Base-by-base conservation (phyloP, 2,888 invertebrate genomes). In the Halocaridina rubra region DNA sequence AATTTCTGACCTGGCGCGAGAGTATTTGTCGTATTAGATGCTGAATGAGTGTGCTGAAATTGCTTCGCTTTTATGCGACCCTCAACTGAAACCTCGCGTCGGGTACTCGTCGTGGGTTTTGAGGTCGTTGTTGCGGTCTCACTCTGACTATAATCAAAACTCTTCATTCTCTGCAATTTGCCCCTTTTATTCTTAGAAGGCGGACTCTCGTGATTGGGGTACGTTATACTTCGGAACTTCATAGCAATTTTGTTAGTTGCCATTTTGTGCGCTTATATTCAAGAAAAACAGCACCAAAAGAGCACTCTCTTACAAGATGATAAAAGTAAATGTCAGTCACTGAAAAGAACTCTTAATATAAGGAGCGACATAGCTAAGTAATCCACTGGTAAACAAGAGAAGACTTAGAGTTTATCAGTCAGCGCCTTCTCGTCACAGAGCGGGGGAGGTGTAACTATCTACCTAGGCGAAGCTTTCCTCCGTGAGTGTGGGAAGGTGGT, bases 1-100 rank as follows among this genome's bases (percentile, higher is more conserved):
- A 85, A 33, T 30, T 81, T 85, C 64, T 87, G 84, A 19, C 84
- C 77, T 4, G 81, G 81, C 3, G 85, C 80, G 32, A 85, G 39
- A n/a, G 85, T 78, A 27, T 74, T 80, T 19, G 84, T 61, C 29
- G 87, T 75, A 2, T 84, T 79, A 30, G 78, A 67, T 10, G 84
- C 64, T 3, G 82, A 82, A 46, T 87, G 87, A 1, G 87, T 81
- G 57, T 87, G 84, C 33, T 85, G 84, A 76, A 87, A 87, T 10
- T 85, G 84, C n/a, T 72, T 71, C 2, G 71, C 39, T 22, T 81
- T 71, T 22, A 85, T 64, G 39, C 81, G 81, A 1, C 87, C 87
- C 79, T 87, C 85, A 3, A 79, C 85, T 4, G 87, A 87, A 29
- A 85, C 84, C 30, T 87, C 81, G 33, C 87, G 53, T n/a, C 87